Evolutionary conservation across 2,888 invertebrate genomes (phyloP), one percentile per base, ranked within the genome.

Genomic region (Phania funesta): DNA sequence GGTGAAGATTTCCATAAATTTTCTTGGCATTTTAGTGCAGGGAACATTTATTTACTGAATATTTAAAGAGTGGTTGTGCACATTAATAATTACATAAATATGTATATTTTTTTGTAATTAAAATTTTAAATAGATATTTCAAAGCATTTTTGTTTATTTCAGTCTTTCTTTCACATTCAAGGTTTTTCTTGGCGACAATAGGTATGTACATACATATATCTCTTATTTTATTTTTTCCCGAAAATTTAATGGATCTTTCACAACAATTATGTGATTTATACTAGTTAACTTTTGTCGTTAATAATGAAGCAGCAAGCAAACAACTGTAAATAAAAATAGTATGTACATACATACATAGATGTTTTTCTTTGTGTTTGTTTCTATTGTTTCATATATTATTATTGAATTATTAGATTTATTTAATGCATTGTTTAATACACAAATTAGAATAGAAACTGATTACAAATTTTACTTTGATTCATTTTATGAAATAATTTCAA

Each of bases 1-100:
- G 0, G 46, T 9, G 22, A 70, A 70, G 48, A 70, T 70, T 52
- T 75, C 11, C 26, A 64, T 65, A 52, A 78, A 54, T 41, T 32
- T 70, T 32, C 26, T 29, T 9, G 32, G 18, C 65, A 75, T 82
- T 78, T 82, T 65, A 16, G 8, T 29, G 9, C n/a, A 26, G 16
- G 24, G 11, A 11, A 18, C 24, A 38, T 50, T 26, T 52, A 44
- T 44, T 1, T 44, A 18, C 7, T 6, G 7, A 29, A 29, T 29
- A 7, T 44, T 18, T 18, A 2, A 44, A 18, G 1, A 16, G 16
- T 29, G 7, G 5, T 4, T 29, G 7, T 29, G 29, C 29, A 41
- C 11, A 8, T 16, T 7, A 8, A 11, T 18, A 44, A n/a, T 5
- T 9, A 35, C 4, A 7, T 11, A 7, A 8, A 11, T 35, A 11